Conservation (phyloP, 1,140 invertebrate genomes). For the Drosophila mojavensis region DNA sequence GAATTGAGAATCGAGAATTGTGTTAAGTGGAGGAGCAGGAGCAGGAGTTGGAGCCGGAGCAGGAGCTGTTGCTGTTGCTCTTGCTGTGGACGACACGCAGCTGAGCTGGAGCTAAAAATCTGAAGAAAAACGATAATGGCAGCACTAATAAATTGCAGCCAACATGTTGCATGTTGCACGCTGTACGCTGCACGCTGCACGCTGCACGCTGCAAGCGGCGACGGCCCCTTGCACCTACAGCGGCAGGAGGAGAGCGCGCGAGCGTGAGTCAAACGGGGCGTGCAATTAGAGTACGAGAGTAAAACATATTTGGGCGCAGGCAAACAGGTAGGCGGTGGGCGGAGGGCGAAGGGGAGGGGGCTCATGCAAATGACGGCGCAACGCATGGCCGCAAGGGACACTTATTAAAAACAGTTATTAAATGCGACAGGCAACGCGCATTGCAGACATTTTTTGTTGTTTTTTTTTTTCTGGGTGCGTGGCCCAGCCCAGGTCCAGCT, state of each 20-base stretch:
- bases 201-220: slow-evolving; percentile 48
- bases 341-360: slow-evolving; percentile 5
- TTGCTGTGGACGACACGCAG: slow-evolving; percentile 11
- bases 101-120: slow-evolving; percentile 64
- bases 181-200: slow-evolving; percentile 58
- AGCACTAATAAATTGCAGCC: slow-evolving; percentile 82
- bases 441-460: slow-evolving; percentile 31
- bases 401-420: slow-evolving; percentile 83
- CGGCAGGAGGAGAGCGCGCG: slow-evolving; percentile 46
- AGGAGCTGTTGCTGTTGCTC: neutral
- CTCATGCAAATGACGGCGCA: slow-evolving; percentile 67
- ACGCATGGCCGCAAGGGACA: slow-evolving; percentile 73
- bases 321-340: neutral
- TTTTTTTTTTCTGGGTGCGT: slow-evolving; percentile 62
- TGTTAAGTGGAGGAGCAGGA: neutral
- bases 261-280: slow-evolving; percentile 69
- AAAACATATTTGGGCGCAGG: slow-evolving; percentile 41
- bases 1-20: slow-evolving; percentile 17
- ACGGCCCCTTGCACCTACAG: slow-evolving; percentile 46
- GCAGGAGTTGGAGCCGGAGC: slow-evolving; percentile 1
- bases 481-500: slow-evolving; percentile 45
- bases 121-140: slow-evolving; percentile 83
- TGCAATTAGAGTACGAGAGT: slow-evolving; percentile 70
- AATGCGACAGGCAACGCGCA: slow-evolving; percentile 81
- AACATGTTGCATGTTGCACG: slow-evolving; percentile 81